Conservation (phyloP, 1,140 invertebrate genomes). For the Potamilus streckersoni region DNA sequence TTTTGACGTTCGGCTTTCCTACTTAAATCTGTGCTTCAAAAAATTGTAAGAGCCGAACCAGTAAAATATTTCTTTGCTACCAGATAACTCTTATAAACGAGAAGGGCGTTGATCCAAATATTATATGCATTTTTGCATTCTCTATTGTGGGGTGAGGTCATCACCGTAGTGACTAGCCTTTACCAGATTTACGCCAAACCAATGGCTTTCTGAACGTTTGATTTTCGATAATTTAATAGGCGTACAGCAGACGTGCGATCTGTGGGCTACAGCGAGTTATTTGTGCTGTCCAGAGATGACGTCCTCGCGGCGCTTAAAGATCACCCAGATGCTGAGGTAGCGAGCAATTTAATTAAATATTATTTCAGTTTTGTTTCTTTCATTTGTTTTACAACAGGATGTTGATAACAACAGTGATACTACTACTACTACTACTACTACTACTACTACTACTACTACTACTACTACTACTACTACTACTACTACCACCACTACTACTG, state of each 20-base stretch:
- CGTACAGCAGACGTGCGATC: constrained; percentile 95
- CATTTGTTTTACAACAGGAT: background rate
- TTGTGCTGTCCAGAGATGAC: constrained; percentile 94
- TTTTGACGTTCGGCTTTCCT: no score
- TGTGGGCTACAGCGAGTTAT: constrained; percentile 95
- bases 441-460: background rate
- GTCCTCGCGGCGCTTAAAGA: constrained; percentile 95
- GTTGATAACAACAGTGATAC: background rate
- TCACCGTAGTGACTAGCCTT: background rate
- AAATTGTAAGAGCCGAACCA: background rate
- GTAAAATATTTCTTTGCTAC: background rate
- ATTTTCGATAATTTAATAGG: constrained; percentile 71
- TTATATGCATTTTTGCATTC: background rate
- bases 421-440: background rate
- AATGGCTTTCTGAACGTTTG: background rate
- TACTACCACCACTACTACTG: background rate
- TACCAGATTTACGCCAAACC: background rate
- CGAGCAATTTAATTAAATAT: background rate
- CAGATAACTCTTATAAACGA: background rate
- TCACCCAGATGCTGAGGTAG: constrained; percentile 94
- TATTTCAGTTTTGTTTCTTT: background rate
- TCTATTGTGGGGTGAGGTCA: background rate
- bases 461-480: background rate
- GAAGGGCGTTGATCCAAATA: background rate
- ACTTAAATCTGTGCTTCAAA: background rate